Base-by-base conservation (phyloP, 1,140 invertebrate species). In the Drosophila prosaltans region DNA sequence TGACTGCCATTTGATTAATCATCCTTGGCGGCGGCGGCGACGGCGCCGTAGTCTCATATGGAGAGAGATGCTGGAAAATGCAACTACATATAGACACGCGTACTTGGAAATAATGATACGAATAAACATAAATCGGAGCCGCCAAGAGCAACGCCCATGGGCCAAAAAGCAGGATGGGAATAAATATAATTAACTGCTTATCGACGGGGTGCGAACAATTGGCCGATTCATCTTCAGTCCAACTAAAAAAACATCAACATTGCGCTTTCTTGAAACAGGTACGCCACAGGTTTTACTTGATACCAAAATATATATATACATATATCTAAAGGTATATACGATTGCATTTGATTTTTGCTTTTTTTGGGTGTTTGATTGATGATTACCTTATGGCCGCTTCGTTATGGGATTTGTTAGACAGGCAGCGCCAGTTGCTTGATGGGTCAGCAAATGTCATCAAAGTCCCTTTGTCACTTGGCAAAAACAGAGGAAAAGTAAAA, bases 171-270 rank as follows among this genome's bases (percentile, higher is more conserved):
- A 88, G 73, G 76, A 88, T 88, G 80, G 81, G 76, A 88, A 88
- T 83, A 83, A 82, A 83, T 86, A 86, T 86, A 86, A 86, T 88
- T 88, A 86, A 86, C 82, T 86, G 82, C 82, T 79, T 86, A 86
- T 88, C 83, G 83, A 88, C 83, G 83, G 83, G 83, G 83, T 86
- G 83, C 83, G 83, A 86, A 86, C 80, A 88, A 86, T 65, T 65
- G 65, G 63, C 51, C 83, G 76, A 86, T 86, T 86, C 80, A 86
- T 86, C 83, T 86, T 86, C 65, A 61, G 21, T 28, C n/a, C 43
- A 32, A 41, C 26, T 51, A 67, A 81, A 83, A 67, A 81, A 83
- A 83, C 85, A 81, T 86, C 78, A 85, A 65, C 68, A 30, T 48
- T 26, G 21, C 9, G 45, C 9, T 51, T 16, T 16, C 16, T 51